phyloP scores from a whole-genome alignment of 2,113 vertebrate species.

The Antechinus flavipes region DNA sequence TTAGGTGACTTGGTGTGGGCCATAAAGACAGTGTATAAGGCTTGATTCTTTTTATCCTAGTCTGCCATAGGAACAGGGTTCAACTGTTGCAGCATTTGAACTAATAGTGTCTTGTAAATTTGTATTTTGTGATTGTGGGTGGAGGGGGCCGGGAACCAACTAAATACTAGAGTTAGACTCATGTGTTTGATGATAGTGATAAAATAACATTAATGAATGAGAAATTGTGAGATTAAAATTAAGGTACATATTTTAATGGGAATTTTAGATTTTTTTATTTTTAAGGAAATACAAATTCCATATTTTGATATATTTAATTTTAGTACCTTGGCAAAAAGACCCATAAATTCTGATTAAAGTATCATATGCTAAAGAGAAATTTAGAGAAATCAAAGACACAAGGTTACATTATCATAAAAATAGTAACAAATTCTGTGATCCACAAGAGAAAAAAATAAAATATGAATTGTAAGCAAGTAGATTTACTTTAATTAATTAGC shows the following conservation, averaged over 20 bases:
- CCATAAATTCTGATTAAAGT: neutral
- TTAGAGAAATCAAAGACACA: neutral
- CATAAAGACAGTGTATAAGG: neutral
- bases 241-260: neutral
- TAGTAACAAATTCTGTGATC: neutral
- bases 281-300: constrained; percentile 5
- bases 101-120: constrained; percentile 6
- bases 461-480: neutral
- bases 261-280: constrained; percentile 14
- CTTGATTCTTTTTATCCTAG: neutral
- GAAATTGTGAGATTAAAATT: neutral
- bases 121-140: neutral
- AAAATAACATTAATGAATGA: neutral
- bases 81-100: neutral
- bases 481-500: neutral
- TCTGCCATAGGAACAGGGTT: neutral
- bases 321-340: neutral
- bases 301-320: neutral
- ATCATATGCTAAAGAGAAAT: constrained; percentile 8
- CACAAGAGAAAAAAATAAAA: neutral
- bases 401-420: neutral
- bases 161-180: constrained; percentile 3
- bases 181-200: constrained; percentile 15
- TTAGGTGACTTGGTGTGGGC: constrained; percentile 14
- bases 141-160: too few relatives aligned